Base-by-base conservation (phyloP, 2,888 invertebrate genomes). In the Saturnia japonica region DNA sequence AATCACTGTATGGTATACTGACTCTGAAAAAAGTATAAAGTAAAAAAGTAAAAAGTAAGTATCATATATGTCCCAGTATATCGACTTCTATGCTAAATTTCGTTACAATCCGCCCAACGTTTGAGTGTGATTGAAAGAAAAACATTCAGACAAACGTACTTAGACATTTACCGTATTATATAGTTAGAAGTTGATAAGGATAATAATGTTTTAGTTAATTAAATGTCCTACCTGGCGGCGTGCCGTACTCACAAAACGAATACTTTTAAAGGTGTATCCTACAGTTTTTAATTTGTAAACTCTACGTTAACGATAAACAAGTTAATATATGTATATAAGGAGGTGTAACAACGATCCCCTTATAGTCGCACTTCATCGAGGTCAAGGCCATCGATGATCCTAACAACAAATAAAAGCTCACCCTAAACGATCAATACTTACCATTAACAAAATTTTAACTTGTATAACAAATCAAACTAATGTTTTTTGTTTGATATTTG, bases 381-480 rank as follows among this genome's bases (percentile, higher is more conserved):
- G 90, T 89, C 89, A 89, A 89, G 89, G 89, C 78, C 86, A 78
- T 80, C 82, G 80, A 85, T 88, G 86, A 85, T 85, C 84, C 85
- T 85, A 86, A 86, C 76, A 77, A 60, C 67, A 82, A 76, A 80
- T 75, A 78, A 74, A 75, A 75, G 76, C 86, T 88, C 88, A 79
- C 87, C 87, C 86, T 64, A 40, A 40, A 9, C 4, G n/a, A 40
- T 40, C 64, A 8, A 19, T 64, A 40, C 34, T 34, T 34, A 34
- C 22, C n/a, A 19, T 64, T 1, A n/a, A 64, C 9, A 40, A 19
- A 64, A 7, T 40, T 9, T 64, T 64, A 22, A 4, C 9, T 28
- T 28, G 14, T 28, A 60, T 25, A 60, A 60, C 28, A 28, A 28
- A 28, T 28, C 28, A 14, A 60, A 60, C 9, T 54, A 22, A 54